Percentiles rank a stretch among this genome's conserved stretches.
These are phyloP conservation scores for Nesidiocoris tenuis DNA, from an alignment of 2,888 invertebrate species.

Conservation along the genomic window DNA sequence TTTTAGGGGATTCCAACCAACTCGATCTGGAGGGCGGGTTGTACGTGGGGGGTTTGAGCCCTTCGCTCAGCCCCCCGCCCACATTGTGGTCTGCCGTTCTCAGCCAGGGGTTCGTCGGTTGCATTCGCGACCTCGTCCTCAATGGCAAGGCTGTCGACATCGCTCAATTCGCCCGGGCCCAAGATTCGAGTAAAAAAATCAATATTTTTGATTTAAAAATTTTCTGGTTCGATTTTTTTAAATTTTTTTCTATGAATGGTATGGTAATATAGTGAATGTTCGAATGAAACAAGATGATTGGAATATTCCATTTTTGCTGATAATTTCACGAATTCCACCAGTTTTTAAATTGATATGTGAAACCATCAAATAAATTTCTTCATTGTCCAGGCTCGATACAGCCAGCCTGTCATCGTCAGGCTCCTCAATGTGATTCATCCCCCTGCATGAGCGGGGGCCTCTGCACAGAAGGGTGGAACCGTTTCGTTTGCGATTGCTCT, in stretches of 20 bases:
- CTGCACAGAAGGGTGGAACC: constrained; percentile 93
- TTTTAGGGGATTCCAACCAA: constrained; percentile 80
- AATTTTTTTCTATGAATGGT: too few relatives aligned
- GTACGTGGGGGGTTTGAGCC: constrained; percentile 86
- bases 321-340: too few relatives aligned
- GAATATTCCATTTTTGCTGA: too few relatives aligned
- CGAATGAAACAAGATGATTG: too few relatives aligned
- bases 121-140: constrained; percentile 83
- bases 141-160: constrained; percentile 87
- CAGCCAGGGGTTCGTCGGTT: constrained; percentile 90
- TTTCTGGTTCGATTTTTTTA: too few relatives aligned
- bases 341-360: too few relatives aligned
- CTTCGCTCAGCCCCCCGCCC: constrained; percentile 65
- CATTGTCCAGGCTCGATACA: constrained; percentile 87
- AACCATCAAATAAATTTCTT: too few relatives aligned
- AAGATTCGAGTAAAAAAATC: constrained; percentile 72
- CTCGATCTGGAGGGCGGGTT: constrained; percentile 84
- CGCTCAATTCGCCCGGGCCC: constrained; percentile 82
- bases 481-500: constrained; percentile 90
- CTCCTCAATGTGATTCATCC: constrained; percentile 76
- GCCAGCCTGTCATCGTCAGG: constrained; percentile 81
- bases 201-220: not conserved
- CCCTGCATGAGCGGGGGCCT: constrained; percentile 87
- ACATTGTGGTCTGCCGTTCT: constrained; percentile 89
- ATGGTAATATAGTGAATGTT: too few relatives aligned